Evolutionary conservation across 2,888 invertebrate species (phyloP).

Genomic region (Pyralis farinalis): DNA sequence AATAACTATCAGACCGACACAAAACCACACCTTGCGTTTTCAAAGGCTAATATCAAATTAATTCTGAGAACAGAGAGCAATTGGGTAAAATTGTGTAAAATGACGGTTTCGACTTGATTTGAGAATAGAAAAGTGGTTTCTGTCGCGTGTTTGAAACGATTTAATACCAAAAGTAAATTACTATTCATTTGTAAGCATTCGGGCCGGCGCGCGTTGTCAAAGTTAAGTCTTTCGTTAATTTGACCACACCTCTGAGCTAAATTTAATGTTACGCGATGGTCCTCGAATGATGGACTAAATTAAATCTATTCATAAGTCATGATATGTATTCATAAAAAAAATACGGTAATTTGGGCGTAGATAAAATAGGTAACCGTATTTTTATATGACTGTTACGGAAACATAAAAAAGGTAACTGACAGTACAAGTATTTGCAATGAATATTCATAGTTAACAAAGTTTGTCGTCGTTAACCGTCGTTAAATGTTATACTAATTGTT

Average conservation of each 20-base stretch:
- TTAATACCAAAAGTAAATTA: slow-evolving; percentile 78
- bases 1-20: slow-evolving; percentile 66
- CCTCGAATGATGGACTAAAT: slow-evolving; percentile 8
- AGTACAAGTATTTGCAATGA: too few species aligned
- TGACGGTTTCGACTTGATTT: slow-evolving; percentile 71
- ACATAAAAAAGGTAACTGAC: too few species aligned
- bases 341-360: too few species aligned
- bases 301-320: slow-evolving; percentile 1
- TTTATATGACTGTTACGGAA: too few species aligned
- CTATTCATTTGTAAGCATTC: slow-evolving; percentile 78
- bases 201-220: slow-evolving; percentile 67
- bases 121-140: slow-evolving; percentile 78
- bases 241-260: slow-evolving; percentile 37
- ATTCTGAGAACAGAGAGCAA: slow-evolving; percentile 76
- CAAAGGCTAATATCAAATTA: slow-evolving; percentile 80
- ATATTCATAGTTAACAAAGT: too few species aligned
- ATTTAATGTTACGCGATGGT: slow-evolving; percentile 27
- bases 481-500: too few species aligned
- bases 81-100: slow-evolving; percentile 80
- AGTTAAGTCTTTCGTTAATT: slow-evolving; percentile 61
- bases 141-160: slow-evolving; percentile 79
- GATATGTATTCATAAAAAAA: too few species aligned
- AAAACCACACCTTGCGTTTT: slow-evolving; percentile 79
- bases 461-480: too few species aligned
- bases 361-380: too few species aligned